phyloP scores from a whole-genome alignment of 2,797 vertebrate species.

The Nyctibius grandis region DNA sequence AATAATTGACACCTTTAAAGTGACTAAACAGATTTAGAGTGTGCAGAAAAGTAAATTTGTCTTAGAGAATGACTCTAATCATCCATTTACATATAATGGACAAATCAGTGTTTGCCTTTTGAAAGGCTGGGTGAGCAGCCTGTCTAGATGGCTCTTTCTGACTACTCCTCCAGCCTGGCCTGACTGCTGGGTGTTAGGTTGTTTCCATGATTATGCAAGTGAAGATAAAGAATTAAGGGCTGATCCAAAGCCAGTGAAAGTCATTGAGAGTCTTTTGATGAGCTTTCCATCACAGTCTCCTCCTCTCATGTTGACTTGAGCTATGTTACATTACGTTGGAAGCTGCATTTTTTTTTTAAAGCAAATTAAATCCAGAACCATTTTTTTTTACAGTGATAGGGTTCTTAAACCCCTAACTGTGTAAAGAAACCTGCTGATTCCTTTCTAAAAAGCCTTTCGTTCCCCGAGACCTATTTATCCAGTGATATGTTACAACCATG shows the following conservation, averaged over 20 bases:
- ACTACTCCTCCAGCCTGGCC: neutral
- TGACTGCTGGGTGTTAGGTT: neutral
- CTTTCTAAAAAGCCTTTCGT: neutral
- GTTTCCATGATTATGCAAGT: neutral
- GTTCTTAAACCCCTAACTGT: neutral
- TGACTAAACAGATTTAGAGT: constrained; percentile 97
- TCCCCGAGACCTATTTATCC: constrained; percentile 5
- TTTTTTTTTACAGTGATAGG: neutral
- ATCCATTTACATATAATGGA: constrained; percentile 86
- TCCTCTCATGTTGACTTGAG: constrained; percentile 6
- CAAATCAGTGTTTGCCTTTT: constrained; percentile 67
- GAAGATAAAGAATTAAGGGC: neutral
- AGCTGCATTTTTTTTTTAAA: neutral
- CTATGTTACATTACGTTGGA: constrained; percentile 26
- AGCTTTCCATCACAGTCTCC: neutral
- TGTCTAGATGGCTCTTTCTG: neutral
- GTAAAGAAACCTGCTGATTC: constrained; percentile 17
- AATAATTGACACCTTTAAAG: constrained; percentile 99
- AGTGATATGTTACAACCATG: neutral
- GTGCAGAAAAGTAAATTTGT: constrained; percentile 98
- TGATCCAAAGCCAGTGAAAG: neutral
- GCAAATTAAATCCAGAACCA: constrained; percentile 54
- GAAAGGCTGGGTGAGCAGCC: constrained; percentile 19
- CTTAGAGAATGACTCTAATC: constrained; percentile 92
- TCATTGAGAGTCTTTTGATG: constrained; percentile 28